Evolutionary conservation across 1,140 invertebrate genomes (phyloP).

Genomic region (Doryteuthis pealeii): DNA sequence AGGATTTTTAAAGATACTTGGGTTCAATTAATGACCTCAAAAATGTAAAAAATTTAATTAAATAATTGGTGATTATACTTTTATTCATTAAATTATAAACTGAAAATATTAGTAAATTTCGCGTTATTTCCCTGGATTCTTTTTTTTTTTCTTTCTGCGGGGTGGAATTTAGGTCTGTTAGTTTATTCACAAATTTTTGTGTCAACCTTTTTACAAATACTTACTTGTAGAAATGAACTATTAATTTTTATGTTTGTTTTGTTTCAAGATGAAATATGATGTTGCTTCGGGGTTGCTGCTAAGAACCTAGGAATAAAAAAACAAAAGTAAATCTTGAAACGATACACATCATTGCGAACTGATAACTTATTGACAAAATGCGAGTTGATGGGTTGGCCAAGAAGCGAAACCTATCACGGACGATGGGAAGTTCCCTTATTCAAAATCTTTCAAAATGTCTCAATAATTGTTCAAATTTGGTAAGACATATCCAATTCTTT

Average conservation of each 20-base stretch:
- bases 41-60: no score
- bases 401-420: constrained; percentile 72
- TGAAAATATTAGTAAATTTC: no score
- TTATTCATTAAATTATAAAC: no score
- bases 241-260: neutral
- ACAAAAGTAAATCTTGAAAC: constrained; percentile 71
- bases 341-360: constrained; percentile 83
- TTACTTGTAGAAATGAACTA: no score
- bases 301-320: constrained; percentile 83
- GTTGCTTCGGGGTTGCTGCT: constrained; percentile 85
- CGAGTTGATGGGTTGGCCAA: constrained; percentile 75
- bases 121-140: no score
- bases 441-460: constrained; percentile 83
- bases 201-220: no score
- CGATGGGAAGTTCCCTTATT: constrained; percentile 82
- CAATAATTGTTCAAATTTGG: constrained; percentile 77
- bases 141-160: no score
- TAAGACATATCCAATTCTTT: constrained; percentile 19
- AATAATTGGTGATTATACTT: no score
- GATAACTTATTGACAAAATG: constrained; percentile 85
- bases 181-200: no score
- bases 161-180: no score
- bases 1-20: no score
- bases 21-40: no score
- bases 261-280: constrained; percentile 77